Percentiles rank a stretch among this genome's conserved stretches.
These are phyloP conservation scores for Cephonodes hylas DNA, from an alignment of 2,888 invertebrate genomes.

Conservation along the genomic window DNA sequence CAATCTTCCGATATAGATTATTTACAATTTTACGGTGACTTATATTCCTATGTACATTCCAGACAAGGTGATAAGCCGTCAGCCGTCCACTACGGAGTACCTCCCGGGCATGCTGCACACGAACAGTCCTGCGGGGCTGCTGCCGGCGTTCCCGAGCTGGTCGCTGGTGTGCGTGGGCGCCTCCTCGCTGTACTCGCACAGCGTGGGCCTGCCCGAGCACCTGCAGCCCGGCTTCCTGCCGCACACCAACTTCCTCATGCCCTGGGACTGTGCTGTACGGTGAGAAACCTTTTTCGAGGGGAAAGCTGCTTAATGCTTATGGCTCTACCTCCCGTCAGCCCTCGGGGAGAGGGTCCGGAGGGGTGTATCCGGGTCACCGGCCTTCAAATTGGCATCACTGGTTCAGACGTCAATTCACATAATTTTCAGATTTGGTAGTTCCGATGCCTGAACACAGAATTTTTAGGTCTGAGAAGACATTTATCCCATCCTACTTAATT, in stretches of 20 bases:
- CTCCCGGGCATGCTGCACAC: constrained; percentile 94
- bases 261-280: constrained; percentile 89
- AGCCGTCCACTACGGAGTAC: constrained; percentile 93
- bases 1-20: too few relatives aligned
- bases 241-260: constrained; percentile 94
- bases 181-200: constrained; percentile 94
- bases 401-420: too few relatives aligned
- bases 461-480: too few relatives aligned
- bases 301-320: too few relatives aligned
- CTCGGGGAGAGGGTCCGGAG: too few relatives aligned
- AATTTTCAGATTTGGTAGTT: too few relatives aligned
- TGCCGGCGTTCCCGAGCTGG: constrained; percentile 96
- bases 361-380: too few relatives aligned
- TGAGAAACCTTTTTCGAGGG: constrained; percentile 27
- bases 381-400: too few relatives aligned
- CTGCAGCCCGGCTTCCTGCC: constrained; percentile 94
- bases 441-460: too few relatives aligned
- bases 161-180: constrained; percentile 94
- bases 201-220: constrained; percentile 90
- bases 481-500: too few relatives aligned
- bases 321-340: too few relatives aligned
- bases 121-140: constrained; percentile 85
- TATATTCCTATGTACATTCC: constrained; percentile 26
- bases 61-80: constrained; percentile 83
- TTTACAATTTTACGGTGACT: background rate